Evolutionary conservation across 2,113 vertebrate genomes (phyloP).

Genomic region (Baryphthengus martii): DNA sequence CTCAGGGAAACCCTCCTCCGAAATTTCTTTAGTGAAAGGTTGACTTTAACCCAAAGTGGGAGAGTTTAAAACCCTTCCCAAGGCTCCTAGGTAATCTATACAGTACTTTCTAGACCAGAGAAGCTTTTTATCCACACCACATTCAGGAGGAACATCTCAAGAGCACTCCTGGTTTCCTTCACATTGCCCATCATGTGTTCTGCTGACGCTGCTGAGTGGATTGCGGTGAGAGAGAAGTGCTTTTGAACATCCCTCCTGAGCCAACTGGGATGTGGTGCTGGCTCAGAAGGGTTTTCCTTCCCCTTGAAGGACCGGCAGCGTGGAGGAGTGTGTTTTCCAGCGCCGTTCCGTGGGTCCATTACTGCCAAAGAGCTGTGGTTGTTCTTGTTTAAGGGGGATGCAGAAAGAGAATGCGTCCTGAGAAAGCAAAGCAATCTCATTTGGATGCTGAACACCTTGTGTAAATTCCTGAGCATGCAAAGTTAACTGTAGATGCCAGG

Average conservation of each 20-base stretch:
- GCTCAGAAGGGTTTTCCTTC: not conserved
- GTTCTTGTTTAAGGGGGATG: not conserved
- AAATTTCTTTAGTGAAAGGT: not conserved
- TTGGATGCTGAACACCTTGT: conserved; percentile 29
- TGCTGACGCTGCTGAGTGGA: not conserved
- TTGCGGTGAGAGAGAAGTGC: not conserved
- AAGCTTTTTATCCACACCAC: not conserved
- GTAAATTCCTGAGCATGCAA: not conserved
- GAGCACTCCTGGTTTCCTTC: not conserved
- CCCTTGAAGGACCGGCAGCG: not conserved
- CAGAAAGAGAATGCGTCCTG: not conserved
- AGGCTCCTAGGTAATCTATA: not conserved
- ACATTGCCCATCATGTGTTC: not conserved
- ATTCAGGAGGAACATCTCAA: not conserved
- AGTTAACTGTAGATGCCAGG: not conserved
- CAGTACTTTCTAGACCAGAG: not conserved
- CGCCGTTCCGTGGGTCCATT: not conserved
- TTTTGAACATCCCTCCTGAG: not conserved
- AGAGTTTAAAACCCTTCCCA: not conserved
- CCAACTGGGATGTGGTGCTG: not conserved
- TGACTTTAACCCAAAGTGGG: not conserved
- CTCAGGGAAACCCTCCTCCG: not conserved
- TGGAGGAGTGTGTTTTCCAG: not conserved
- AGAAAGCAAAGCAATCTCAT: conserved; percentile 25
- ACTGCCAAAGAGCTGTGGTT: not conserved